Evolutionary conservation across 64 coral and sea anemone species (phyloP).

Genomic region (Pocillopora verrucosa): DNA sequence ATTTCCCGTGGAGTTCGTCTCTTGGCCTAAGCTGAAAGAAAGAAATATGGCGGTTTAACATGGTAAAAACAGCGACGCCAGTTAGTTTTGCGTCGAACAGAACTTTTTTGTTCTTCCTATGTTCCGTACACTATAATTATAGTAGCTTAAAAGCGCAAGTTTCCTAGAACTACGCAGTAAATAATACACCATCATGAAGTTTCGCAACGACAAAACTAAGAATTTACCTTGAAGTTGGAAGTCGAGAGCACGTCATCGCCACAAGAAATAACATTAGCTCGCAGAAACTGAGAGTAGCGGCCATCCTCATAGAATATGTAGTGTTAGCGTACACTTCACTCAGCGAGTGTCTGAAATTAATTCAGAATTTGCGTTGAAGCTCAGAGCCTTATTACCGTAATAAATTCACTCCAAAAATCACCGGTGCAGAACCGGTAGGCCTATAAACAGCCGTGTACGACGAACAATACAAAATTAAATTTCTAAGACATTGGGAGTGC

Average conservation of each 20-base stretch:
- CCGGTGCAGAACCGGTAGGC: conserved; percentile 9
- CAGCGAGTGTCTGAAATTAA: conserved; percentile 43
- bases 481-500: neutral
- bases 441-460: neutral
- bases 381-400: conserved; percentile 50
- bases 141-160: neutral
- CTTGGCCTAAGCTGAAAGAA: conserved; percentile 8
- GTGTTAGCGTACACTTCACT: neutral
- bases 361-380: conserved; percentile 41
- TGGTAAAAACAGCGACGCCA: neutral
- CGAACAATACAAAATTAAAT: conserved; percentile 41
- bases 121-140: neutral
- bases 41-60: neutral
- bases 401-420: conserved; percentile 49
- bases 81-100: neutral
- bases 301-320: neutral
- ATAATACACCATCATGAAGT: neutral
- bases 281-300: neutral
- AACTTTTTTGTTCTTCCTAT: neutral
- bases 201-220: neutral
- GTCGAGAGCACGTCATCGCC: conserved; percentile 4
- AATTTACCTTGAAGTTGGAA: conserved; percentile 18
- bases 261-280: neutral
- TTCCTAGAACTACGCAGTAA: neutral
- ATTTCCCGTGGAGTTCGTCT: neutral